Conservation (phyloP, 2,797 vertebrate species). For the Phoeniculus purpureus region DNA sequence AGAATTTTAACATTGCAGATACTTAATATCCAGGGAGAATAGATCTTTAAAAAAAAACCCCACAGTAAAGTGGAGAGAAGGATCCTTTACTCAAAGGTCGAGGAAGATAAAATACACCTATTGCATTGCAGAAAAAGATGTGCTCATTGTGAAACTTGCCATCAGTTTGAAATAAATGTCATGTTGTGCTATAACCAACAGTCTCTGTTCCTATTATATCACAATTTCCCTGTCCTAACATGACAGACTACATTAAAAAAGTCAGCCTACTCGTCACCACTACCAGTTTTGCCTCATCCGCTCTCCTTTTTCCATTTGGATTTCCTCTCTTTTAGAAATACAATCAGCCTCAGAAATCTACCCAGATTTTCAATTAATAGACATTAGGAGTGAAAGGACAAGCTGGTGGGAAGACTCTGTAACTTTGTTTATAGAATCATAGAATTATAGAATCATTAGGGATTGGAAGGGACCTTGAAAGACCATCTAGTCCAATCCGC, state of each 20-base stretch:
- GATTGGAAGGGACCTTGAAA: too few relatives aligned
- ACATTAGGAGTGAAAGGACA: constrained; percentile 12
- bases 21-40: neutral
- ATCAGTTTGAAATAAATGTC: constrained; percentile 24
- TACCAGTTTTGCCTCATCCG: neutral
- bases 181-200: neutral
- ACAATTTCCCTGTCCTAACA: constrained; percentile 10
- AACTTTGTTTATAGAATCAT: neutral
- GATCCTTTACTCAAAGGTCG: neutral
- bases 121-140: neutral
- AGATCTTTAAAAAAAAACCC: neutral
- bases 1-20: neutral
- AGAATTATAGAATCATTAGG: too few relatives aligned
- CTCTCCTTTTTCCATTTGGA: constrained; percentile 13
- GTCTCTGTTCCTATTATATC: constrained; percentile 21
- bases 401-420: constrained; percentile 35
- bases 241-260: neutral
- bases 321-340: constrained; percentile 29
- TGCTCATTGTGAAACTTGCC: constrained; percentile 16
- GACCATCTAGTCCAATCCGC: too few relatives aligned
- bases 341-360: constrained; percentile 1
- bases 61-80: neutral
- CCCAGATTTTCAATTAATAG: constrained; percentile 31
- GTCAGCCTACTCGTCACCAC: neutral
- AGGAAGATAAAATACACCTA: neutral